phyloP scores from a whole-genome alignment of 2,113 vertebrate genomes.

The Hystrix cristata region DNA sequence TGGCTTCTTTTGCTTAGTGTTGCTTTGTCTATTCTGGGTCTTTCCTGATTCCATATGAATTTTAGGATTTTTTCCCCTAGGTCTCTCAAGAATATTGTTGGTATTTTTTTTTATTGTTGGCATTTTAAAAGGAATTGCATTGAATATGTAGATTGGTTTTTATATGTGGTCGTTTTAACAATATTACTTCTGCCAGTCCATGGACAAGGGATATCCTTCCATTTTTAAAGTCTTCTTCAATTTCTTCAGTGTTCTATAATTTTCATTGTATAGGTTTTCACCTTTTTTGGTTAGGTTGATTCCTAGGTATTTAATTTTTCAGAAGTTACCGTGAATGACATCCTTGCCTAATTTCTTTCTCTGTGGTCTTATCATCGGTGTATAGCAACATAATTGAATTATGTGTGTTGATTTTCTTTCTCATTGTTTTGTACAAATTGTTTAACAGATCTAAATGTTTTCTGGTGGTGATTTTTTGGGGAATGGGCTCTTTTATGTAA shows the following conservation, averaged over 20 bases:
- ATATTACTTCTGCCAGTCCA: not conserved
- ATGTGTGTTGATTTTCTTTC: not conserved
- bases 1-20: not conserved
- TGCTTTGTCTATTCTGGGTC: not conserved
- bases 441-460: not conserved
- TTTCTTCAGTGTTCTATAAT: not conserved
- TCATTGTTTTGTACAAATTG: not conserved
- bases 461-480: not conserved
- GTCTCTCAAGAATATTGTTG: not conserved
- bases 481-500: not conserved
- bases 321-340: not conserved
- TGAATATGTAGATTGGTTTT: not conserved
- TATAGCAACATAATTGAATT: not conserved
- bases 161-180: not conserved
- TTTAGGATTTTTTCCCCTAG: not conserved
- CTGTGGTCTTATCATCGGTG: not conserved
- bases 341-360: not conserved
- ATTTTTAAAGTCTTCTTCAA: not conserved
- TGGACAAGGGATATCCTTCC: not conserved
- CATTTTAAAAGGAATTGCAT: not conserved
- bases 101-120: not conserved
- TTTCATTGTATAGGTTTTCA: not conserved
- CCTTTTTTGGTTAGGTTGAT: not conserved
- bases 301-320: not conserved
- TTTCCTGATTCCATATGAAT: not conserved